Evolutionary conservation across 2,797 vertebrate species (phyloP).

Genomic region (Bovichtus variegatus): DNA sequence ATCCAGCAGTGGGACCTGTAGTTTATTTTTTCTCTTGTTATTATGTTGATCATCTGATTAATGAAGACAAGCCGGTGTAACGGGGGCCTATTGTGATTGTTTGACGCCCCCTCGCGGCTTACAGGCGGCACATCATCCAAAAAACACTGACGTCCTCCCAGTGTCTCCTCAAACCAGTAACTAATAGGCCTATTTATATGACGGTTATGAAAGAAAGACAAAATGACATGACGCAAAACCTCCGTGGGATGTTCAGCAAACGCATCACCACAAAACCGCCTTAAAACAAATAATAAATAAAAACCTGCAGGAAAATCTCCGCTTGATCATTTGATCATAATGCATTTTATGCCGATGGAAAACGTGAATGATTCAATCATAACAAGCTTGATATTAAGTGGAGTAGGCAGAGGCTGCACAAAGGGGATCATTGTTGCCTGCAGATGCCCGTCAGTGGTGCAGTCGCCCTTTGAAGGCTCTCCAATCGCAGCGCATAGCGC

Average conservation of each 20-base stretch:
- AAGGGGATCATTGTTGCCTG: slow-evolving; percentile 81
- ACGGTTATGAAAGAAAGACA: slow-evolving; percentile 13
- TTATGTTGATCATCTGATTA: background rate
- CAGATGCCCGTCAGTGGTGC: slow-evolving; percentile 74
- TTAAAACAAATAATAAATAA: background rate
- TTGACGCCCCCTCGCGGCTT: slow-evolving; percentile 66
- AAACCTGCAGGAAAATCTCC: background rate
- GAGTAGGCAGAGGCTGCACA: slow-evolving; percentile 73
- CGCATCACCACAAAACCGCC: background rate
- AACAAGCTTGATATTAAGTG: slow-evolving; percentile 29
- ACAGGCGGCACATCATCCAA: background rate
- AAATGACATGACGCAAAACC: slow-evolving; percentile 33
- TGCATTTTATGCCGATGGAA: slow-evolving; percentile 27
- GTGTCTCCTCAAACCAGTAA: slow-evolving; percentile 62
- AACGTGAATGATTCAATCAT: slow-evolving; percentile 21
- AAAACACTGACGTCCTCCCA: slow-evolving; percentile 13
- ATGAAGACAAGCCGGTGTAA: background rate
- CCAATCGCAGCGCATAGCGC: slow-evolving; percentile 79
- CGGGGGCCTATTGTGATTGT: slow-evolving; percentile 19
- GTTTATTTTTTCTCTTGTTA: background rate
- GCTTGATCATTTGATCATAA: background rate
- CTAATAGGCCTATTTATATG: slow-evolving; percentile 38
- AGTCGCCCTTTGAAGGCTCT: slow-evolving; percentile 69
- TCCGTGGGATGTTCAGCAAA: slow-evolving; percentile 16
- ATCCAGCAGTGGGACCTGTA: background rate